Percentiles rank a stretch among this genome's conserved stretches.
phyloP scores from a whole-genome alignment of 2,113 vertebrate species.

The Cavia porcellus region DNA sequence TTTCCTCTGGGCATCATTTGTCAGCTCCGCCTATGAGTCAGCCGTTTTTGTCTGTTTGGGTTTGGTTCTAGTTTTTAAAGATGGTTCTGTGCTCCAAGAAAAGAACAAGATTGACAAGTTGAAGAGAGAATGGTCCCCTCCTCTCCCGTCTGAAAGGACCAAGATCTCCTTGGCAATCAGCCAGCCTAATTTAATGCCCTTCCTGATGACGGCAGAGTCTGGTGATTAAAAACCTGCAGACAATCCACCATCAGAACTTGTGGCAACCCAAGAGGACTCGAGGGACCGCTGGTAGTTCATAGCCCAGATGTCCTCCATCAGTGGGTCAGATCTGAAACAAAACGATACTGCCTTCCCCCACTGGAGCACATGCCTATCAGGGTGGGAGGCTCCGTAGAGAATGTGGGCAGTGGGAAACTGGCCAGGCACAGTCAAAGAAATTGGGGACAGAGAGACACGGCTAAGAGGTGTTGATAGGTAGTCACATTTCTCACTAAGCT shows the following conservation, averaged over 20 bases:
- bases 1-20: not conserved
- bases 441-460: not conserved
- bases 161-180: slow-evolving; percentile 51
- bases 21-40: not conserved
- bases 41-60: not conserved
- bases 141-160: not conserved
- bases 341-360: not conserved
- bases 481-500: not conserved
- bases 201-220: slow-evolving; percentile 12
- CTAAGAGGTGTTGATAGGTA: not conserved
- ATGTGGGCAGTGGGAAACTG: not conserved
- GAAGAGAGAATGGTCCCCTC: not conserved
- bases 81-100: not conserved
- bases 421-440: not conserved
- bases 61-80: slow-evolving; percentile 36
- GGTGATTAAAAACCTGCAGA: slow-evolving; percentile 16
- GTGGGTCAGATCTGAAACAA: not conserved
- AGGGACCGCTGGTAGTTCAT: not conserved
- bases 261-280: not conserved
- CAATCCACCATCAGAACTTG: not conserved
- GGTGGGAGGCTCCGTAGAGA: not conserved
- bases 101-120: slow-evolving; percentile 17
- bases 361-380: not conserved
- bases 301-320: not conserved
- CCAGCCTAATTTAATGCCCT: slow-evolving; percentile 38